Evolutionary conservation across 2,113 vertebrate genomes (phyloP), one percentile per base, ranked within the genome.

Genomic region (Phoxinus phoxinus): DNA sequence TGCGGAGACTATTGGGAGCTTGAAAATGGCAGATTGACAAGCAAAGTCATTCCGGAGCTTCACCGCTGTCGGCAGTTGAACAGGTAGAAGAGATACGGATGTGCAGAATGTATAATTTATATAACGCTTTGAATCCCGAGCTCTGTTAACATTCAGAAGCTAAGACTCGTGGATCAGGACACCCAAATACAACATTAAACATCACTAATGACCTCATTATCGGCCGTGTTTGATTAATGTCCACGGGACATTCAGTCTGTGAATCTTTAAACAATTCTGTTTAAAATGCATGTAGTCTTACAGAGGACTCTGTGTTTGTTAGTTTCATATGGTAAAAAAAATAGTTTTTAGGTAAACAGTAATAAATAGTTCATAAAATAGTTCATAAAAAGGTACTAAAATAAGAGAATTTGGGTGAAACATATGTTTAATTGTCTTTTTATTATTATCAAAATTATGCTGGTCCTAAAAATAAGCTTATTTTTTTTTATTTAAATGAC

Each of bases 51-150:
- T 63, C 37, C 30, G 78, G 41, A 65, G 78, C 12, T 65, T 30
- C 48, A 65, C 25, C n/a, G 8, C 13, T 81, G 56, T 48, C 65
- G 35, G 44, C 77, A 63, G 77, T 27, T 61, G 27, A 25, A 77
- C 13, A 32, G 17, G 51, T 35, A 13, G 17, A 35, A 35, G 75
- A 27, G 53, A 37, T n/a, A 9, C 12, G 61, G 61, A 61, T 25
- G 23, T 79, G 69, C 23, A 2, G 23, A 32, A 25, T 79, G 41
- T 41, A 79, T 61, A 41, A 79, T 79, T 79, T 9, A 79, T 79
- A 59, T 17, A 37, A 0, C 12, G 7, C 3, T 58, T 35, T 12
- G 21, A 53, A 59, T 59, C 35, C 32, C n/a, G 53, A 78, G 76
- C 76, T 78, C 11, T 78, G 53, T 59, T 53, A 78, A 59, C 76